phyloP scores from a whole-genome alignment of 2,113 vertebrate species.

The Tricholaema leucomelas region DNA sequence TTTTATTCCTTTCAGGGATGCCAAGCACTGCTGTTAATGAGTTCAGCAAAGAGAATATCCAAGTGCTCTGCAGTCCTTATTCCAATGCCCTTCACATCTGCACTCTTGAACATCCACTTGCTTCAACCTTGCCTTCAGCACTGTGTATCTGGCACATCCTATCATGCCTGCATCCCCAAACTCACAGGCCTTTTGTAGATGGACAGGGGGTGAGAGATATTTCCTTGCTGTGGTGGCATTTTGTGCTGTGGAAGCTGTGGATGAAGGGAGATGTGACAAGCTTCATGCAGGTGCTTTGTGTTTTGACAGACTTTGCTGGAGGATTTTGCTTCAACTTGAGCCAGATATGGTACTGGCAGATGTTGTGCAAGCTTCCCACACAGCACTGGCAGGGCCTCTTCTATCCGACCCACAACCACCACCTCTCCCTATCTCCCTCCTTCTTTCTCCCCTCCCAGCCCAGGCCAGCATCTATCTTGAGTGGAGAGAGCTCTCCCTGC shows the following conservation, averaged over 20 bases:
- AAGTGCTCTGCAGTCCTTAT: not conserved
- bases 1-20: not conserved
- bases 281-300: slow-evolving; percentile 9
- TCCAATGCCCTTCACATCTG: not conserved
- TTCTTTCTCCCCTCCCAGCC: not conserved
- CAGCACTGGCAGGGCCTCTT: not conserved
- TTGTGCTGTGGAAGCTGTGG: not conserved
- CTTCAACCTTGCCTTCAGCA: not conserved
- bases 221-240: not conserved
- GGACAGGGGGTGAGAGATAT: slow-evolving; percentile 6
- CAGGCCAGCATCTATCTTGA: slow-evolving; percentile 24
- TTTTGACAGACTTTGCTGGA: slow-evolving; percentile 33
- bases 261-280: not conserved
- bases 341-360: slow-evolving; percentile 11
- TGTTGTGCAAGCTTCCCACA: slow-evolving; percentile 6
- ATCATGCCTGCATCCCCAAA: not conserved
- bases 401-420: not conserved
- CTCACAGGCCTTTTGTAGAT: not conserved
- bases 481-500: not conserved
- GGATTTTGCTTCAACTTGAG: not conserved
- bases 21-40: not conserved
- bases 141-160: not conserved
- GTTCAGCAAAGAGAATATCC: not conserved
- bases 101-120: not conserved
- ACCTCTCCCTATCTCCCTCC: not conserved